A percentile compares a stretch with the other conserved stretches of the same genome.
These are phyloP conservation scores for Neopipo cinnamomea DNA, from an alignment of 2,113 vertebrate genomes.

Conservation along the genomic window DNA sequence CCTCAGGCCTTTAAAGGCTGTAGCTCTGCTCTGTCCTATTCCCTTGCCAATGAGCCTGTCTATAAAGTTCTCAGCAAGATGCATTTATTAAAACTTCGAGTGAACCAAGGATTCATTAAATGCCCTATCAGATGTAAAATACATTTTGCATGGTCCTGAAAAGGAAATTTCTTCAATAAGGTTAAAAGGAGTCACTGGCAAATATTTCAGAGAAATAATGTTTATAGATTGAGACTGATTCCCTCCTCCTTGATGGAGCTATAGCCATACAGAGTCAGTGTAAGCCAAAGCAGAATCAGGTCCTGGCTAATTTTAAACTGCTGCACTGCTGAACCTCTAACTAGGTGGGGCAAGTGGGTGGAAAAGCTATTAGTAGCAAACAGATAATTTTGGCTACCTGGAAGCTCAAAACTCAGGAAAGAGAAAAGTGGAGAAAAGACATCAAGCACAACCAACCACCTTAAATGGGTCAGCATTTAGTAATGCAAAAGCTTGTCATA, in stretches of 20 bases:
- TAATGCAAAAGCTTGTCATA: conserved; percentile 27
- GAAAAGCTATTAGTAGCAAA: conserved; percentile 35
- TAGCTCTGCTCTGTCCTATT: background rate
- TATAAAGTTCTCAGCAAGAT: background rate
- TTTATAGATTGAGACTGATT: background rate
- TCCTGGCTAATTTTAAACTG: background rate
- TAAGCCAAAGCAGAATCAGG: background rate
- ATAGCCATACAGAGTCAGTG: background rate
- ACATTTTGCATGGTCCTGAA: background rate
- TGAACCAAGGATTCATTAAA: conserved; percentile 4
- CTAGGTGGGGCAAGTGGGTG: background rate
- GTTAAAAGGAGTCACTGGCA: background rate
- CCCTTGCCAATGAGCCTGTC: background rate
- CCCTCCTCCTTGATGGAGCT: background rate
- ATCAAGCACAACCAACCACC: background rate
- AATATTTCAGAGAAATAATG: background rate
- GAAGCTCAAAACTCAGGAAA: background rate
- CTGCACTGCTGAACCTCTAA: background rate
- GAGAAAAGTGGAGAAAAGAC: background rate
- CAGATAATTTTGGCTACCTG: conserved; percentile 8
- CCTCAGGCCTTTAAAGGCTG: background rate
- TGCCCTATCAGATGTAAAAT: conserved; percentile 4
- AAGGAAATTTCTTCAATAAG: conserved; percentile 13
- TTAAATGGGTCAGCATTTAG: background rate
- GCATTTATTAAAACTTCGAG: background rate